A percentile compares a stretch with the other conserved stretches of the same genome.
Conservation (phyloP, 2,113 vertebrate genomes). For the Neotragus moschatus region DNA sequence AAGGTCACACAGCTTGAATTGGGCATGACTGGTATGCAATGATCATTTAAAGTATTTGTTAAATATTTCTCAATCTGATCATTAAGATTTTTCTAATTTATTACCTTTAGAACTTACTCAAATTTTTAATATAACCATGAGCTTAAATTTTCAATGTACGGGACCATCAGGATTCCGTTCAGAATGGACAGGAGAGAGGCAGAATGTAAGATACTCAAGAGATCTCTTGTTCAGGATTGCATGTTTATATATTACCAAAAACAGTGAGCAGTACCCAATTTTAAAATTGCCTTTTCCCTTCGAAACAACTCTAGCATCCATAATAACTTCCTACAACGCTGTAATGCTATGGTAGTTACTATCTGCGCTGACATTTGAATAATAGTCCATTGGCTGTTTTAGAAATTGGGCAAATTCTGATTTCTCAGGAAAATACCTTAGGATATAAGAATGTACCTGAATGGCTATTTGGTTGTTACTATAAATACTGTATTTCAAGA, state of each 20-base stretch:
- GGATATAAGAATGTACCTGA: neutral
- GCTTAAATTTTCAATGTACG: neutral
- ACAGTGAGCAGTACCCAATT: neutral
- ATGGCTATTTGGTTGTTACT: neutral
- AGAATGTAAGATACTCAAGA: neutral
- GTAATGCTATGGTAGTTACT: neutral
- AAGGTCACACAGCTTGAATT: neutral
- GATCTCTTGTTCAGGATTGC: neutral
- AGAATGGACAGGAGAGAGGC: neutral
- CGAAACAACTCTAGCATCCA: neutral
- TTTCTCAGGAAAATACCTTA: neutral
- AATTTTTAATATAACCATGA: neutral
- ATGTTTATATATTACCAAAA: neutral
- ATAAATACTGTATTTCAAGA: neutral
- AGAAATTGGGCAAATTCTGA: slow-evolving; percentile 9
- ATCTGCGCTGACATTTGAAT: slow-evolving; percentile 20
- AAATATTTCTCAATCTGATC: neutral
- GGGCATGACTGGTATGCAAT: fast-evolving
- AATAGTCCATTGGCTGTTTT: neutral
- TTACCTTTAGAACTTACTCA: neutral
- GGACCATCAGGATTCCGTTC: neutral
- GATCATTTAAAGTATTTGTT: neutral
- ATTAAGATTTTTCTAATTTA: neutral
- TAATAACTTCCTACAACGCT: neutral
- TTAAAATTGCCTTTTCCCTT: neutral